Evolutionary conservation across 2,113 vertebrate species (phyloP), one percentile per base, ranked within the genome.

Genomic region (Phrynocephalus versicolor): DNA sequence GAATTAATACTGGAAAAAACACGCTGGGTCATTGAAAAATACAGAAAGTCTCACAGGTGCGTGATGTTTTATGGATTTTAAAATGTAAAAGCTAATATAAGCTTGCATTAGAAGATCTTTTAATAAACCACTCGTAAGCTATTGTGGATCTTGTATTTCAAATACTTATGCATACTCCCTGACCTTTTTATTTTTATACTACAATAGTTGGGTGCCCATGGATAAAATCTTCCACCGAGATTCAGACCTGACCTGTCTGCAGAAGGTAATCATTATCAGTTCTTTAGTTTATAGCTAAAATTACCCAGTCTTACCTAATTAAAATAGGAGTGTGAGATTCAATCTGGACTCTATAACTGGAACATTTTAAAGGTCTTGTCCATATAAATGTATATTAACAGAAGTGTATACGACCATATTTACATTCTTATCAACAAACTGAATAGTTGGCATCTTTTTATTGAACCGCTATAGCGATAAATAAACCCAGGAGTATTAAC

Each of bases 11-110:
- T 98, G 96, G 97, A 97, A 90, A 98, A 98, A 95, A 97, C 97
- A 55, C 96, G 97, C 89, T 99, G 99, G 99, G 98, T 99, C 91
- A 97, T 99, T 90, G 95, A 97, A 87, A 99, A 98, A 90, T 99
- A 99, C 93, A 95, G 95, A 35, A 95, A 96, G 23, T 95, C 97
- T 85, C 96, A 93, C 15, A 97, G 98, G 98, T 99, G 93, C 21
- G 3, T 30, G 6, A 83, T 72, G 83, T 51, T 51, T 51, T 51
- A 51, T 51, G 10, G 45, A 51, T 51, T 51, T 10, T 51, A 51
- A 51, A 51, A 5, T 51, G 45, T 51, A 51, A 10, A 51, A 51
- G 45, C 45, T 51, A 51, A 51, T 51, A 10, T 10, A 51, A 51
- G 0, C 23, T 94, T 86, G 60, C 57, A 79, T 81, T 80, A 51